These are phyloP conservation scores for Bungarus multicinctus DNA, from an alignment of 2,113 vertebrate genomes.

Conservation along the genomic window DNA sequence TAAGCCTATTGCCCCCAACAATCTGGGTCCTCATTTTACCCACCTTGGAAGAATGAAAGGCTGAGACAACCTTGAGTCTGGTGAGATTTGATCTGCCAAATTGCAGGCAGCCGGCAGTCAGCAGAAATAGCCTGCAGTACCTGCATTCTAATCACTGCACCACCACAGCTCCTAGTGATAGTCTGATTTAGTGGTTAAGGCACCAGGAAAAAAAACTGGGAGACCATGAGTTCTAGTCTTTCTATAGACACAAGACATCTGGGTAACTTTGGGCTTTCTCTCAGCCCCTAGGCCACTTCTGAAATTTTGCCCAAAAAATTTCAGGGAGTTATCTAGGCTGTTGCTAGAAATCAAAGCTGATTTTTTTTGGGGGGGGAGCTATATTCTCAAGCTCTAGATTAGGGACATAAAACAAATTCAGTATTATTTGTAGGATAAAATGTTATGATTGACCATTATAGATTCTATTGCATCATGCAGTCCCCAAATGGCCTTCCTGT, in stretches of 20 bases:
- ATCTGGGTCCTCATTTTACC: too few species aligned
- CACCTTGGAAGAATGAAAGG: too few species aligned
- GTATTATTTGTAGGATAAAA: neutral
- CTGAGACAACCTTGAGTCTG: too few species aligned
- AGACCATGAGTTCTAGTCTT: neutral
- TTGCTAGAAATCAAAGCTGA: neutral
- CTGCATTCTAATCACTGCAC: too few species aligned
- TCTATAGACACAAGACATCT: neutral
- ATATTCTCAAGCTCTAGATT: neutral
- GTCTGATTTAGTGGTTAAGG: neutral
- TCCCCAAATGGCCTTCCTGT: neutral
- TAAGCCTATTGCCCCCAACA: too few species aligned
- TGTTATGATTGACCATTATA: neutral
- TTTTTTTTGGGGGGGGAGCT: accelerated
- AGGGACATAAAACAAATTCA: neutral
- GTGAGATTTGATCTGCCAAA: too few species aligned
- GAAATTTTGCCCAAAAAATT: neutral
- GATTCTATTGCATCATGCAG: neutral
- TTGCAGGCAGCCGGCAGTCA: too few species aligned
- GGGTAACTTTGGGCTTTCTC: neutral
- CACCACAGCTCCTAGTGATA: too few species aligned
- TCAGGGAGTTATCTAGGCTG: neutral
- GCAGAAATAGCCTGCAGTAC: too few species aligned
- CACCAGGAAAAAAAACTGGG: neutral
- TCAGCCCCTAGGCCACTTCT: neutral